Evolutionary conservation across 2,797 vertebrate species (phyloP).

Genomic region (Diplodus sargus): DNA sequence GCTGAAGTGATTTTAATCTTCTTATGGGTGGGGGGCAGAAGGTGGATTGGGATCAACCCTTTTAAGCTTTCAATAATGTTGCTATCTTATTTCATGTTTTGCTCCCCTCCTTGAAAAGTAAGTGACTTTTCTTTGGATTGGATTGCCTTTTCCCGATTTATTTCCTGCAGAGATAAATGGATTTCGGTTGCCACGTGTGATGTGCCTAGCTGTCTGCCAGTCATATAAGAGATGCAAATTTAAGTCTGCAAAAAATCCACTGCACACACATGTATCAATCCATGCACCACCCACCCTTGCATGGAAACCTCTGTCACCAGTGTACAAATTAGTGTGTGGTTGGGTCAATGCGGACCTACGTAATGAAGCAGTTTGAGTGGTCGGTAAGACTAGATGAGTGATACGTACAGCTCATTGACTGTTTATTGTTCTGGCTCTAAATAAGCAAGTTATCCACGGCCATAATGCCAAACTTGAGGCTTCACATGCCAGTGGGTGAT

Average conservation of each 20-base stretch:
- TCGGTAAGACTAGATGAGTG: too few species aligned
- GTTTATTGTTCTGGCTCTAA: too few species aligned
- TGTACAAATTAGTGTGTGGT: too few species aligned
- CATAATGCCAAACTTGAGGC: too few species aligned
- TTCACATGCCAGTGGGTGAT: too few species aligned
- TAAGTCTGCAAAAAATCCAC: slow-evolving; percentile 1
- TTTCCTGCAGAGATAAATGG: slow-evolving; percentile 69
- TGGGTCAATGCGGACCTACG: too few species aligned
- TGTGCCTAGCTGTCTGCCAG: slow-evolving; percentile 23
- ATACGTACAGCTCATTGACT: too few species aligned
- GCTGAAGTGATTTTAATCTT: slow-evolving; percentile 24
- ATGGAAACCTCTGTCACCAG: too few species aligned
- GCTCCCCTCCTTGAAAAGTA: slow-evolving; percentile 40
- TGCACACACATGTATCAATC: background rate
- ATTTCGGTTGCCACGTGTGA: slow-evolving; percentile 63
- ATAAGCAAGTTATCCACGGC: too few species aligned
- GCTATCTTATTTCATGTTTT: slow-evolving; percentile 62
- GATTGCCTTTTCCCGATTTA: slow-evolving; percentile 59
- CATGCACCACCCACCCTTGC: background rate
- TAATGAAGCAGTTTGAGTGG: too few species aligned
- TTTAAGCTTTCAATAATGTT: slow-evolving; percentile 63
- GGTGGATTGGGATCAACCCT: slow-evolving; percentile 61
- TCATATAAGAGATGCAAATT: slow-evolving; percentile 52
- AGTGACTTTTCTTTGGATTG: slow-evolving; percentile 49
- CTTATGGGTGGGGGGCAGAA: slow-evolving; percentile 26